A percentile compares a stretch with the other conserved stretches of the same genome.
phyloP scores from a whole-genome alignment of 2,888 invertebrate species.

The Diabrotica balteata region DNA sequence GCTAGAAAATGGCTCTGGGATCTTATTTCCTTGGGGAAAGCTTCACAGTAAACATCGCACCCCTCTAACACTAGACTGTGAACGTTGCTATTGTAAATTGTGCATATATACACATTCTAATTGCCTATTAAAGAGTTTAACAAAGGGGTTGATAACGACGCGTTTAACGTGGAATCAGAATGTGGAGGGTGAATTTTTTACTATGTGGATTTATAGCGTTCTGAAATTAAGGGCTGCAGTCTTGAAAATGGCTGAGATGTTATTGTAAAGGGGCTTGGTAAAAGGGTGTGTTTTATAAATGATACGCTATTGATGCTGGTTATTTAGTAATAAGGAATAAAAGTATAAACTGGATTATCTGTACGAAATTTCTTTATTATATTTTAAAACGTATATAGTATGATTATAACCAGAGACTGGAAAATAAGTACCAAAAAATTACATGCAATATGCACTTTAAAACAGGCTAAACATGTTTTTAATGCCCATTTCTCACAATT shows the following conservation, averaged over 20 bases:
- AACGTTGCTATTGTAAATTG: conserved; percentile 5
- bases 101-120: conserved; percentile 38
- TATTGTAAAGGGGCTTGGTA: not conserved
- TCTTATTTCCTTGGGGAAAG: conserved; percentile 59
- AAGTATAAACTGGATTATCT: too few species aligned
- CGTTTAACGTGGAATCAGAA: conserved; percentile 53
- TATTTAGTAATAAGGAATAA: too few species aligned
- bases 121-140: conserved; percentile 49
- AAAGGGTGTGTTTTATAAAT: not conserved
- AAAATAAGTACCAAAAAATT: too few species aligned
- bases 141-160: conserved; percentile 55
- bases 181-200: conserved; percentile 47
- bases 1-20: conserved; percentile 59
- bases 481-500: too few species aligned
- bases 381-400: too few species aligned
- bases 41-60: conserved; percentile 56
- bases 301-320: not conserved
- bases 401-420: too few species aligned
- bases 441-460: too few species aligned
- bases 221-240: conserved; percentile 30
- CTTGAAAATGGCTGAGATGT: conserved; percentile 19
- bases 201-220: conserved; percentile 37
- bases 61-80: conserved; percentile 45
- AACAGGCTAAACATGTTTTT: too few species aligned
- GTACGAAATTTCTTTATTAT: too few species aligned